Conservation (phyloP, 2,888 invertebrate species). For the Sinotaia quadrata region DNA sequence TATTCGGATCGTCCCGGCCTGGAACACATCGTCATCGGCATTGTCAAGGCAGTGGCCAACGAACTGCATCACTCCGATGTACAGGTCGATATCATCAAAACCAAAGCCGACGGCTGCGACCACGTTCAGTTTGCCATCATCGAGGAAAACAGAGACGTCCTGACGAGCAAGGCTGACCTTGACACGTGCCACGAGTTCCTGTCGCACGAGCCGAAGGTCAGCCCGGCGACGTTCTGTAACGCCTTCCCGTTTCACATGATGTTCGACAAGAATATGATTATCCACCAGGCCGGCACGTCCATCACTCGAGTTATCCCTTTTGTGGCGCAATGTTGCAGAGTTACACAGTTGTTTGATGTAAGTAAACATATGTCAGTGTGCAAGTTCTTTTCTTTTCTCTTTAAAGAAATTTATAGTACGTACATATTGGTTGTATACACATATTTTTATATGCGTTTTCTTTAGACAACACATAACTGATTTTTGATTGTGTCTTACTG, state of each 20-base stretch:
- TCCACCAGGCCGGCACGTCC: conserved; percentile 91
- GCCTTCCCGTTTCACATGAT: conserved; percentile 97
- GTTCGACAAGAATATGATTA: conserved; percentile 89
- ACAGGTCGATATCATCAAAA: conserved; percentile 87
- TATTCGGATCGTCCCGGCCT: conserved; percentile 96
- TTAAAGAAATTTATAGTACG: no score
- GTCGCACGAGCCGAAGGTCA: conserved; percentile 55
- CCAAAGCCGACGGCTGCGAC: conserved; percentile 92
- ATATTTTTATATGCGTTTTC: no score
- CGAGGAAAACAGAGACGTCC: conserved; percentile 40
- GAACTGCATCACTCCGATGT: conserved; percentile 82
- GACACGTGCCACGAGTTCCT: conserved; percentile 39
- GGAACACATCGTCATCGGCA: conserved; percentile 97
- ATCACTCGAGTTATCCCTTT: conserved; percentile 81
- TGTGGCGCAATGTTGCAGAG: conserved; percentile 39
- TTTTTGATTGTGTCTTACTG: no score
- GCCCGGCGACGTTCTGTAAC: conserved; percentile 73
- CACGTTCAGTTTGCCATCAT: conserved; percentile 77
- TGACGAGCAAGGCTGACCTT: conserved; percentile 27
- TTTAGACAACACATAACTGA: no score
- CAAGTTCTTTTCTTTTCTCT: no score
- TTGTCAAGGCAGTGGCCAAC: conserved; percentile 97
- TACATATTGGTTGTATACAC: no score
- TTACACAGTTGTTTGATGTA: conserved; percentile 47
- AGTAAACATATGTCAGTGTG: no score